Conservation (phyloP, 2,797 vertebrate genomes). For the Leptodactylus fallax region DNA sequence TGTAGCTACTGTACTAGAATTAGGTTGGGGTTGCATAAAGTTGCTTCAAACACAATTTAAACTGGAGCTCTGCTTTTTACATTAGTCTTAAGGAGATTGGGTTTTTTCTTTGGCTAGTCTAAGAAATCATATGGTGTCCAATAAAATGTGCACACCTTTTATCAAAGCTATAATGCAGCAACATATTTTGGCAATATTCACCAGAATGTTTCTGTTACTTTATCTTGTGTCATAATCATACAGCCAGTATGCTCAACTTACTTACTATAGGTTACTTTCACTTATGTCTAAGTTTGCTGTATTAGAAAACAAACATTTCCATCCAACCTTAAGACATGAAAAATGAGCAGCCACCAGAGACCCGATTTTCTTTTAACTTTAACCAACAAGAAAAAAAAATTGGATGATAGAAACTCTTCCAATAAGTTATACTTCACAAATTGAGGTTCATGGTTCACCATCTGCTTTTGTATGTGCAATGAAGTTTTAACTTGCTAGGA, state of each 20-base stretch:
- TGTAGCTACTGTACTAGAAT: background rate
- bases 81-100: background rate
- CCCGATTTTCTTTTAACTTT: conserved; percentile 4
- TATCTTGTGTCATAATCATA: background rate
- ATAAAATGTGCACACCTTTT: background rate
- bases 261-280: background rate
- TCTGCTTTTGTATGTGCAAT: conserved; percentile 24
- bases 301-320: background rate
- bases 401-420: conserved; percentile 27
- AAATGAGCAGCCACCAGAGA: conserved; percentile 13
- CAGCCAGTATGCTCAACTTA: background rate
- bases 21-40: background rate
- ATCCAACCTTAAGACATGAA: background rate
- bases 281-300: background rate
- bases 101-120: background rate
- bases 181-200: background rate
- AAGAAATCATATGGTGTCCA: background rate
- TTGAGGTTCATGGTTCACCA: conserved; percentile 14
- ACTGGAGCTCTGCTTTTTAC: background rate
- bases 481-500: background rate
- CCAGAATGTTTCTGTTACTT: background rate
- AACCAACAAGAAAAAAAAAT: background rate
- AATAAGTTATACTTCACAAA: conserved; percentile 28
- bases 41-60: background rate
- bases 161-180: background rate